Conservation (phyloP, 2,888 invertebrate species). For the Anticlea derivata region DNA sequence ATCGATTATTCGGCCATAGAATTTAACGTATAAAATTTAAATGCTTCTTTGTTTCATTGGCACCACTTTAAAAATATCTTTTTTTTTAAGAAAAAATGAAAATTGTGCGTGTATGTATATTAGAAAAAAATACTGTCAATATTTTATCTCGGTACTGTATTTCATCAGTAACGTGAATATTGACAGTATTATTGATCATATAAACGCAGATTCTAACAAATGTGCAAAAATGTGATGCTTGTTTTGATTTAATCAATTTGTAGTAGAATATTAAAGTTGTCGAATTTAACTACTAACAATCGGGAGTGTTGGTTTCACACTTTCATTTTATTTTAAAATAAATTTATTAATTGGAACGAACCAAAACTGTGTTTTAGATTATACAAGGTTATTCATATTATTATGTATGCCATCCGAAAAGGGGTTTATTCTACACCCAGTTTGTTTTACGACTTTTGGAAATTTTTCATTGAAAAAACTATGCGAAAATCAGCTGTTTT, state of each 20-base stretch:
- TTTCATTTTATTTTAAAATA: slow-evolving; percentile 28
- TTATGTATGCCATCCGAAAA: too few relatives aligned
- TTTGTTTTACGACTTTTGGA: too few relatives aligned
- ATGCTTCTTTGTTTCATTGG: slow-evolving; percentile 23
- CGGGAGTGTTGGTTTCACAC: slow-evolving; percentile 18
- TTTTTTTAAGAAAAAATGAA: background rate
- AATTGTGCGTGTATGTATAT: background rate
- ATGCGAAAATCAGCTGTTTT: too few relatives aligned
- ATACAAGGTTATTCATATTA: too few relatives aligned
- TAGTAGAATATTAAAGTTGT: slow-evolving; percentile 20
- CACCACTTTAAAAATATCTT: slow-evolving; percentile 16
- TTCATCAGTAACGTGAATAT: too few relatives aligned
- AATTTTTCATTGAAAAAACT: too few relatives aligned
- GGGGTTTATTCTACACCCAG: too few relatives aligned
- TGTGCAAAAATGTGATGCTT: slow-evolving; percentile 8
- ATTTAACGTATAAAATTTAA: slow-evolving; percentile 11
- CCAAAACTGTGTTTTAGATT: slow-evolving; percentile 11
- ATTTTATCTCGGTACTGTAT: too few relatives aligned
- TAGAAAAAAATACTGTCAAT: background rate
- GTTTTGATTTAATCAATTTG: slow-evolving; percentile 24
- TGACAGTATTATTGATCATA: background rate
- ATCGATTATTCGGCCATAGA: background rate
- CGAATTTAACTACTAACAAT: slow-evolving; percentile 27
- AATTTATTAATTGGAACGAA: slow-evolving; percentile 18
- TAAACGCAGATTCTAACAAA: background rate